Evolutionary conservation across 2,113 vertebrate genomes (phyloP), one percentile per base, ranked within the genome.

Genomic region (Phaethon lepturus): DNA sequence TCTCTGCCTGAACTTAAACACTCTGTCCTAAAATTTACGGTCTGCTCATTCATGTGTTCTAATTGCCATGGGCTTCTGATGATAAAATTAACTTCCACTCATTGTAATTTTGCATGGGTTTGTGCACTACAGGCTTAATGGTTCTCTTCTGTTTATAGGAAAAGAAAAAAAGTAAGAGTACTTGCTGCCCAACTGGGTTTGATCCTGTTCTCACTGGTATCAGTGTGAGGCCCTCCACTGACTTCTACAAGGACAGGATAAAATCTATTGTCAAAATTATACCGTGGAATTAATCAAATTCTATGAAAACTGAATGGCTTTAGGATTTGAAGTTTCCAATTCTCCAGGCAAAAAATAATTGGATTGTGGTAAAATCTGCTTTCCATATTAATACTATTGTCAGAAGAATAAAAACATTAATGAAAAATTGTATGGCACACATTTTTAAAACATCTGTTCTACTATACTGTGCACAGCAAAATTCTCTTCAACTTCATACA

Each of bases 41-140:
- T 55, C 94, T 96, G 79, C 90, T 97, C 68, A 93, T 52, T 92
- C 83, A 95, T 50, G 72, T 52, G 12, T 93, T 96, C 87, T 88
- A 93, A 97, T 97, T 97, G 90, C 94, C 97, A 95, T 66, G 81
- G 86, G 62, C 52, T 93, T 90, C 94, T 4, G 14, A 74, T 76
- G 68, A 93, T 15, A 62, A 96, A 98, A 96, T 96, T 95, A 97
- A 90, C 86, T 78, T 95, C 38, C 33, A 83, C 17, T 20, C 77
- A 85, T 23, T 93, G 50, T 60, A 95, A 90, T 91, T 88, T 93
- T 90, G 75, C 31, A 76, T 28, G 69, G 69, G 19, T 88, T 94
- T 97, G 31, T 95, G 66, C 52, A 88, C 64, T 93, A 72, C 45
- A 93, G 88, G 73, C 66, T 83, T 68, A 89, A 89, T 40, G 42